Conservation (phyloP, 2,113 vertebrate species). For the Phrynosoma platyrhinos region DNA sequence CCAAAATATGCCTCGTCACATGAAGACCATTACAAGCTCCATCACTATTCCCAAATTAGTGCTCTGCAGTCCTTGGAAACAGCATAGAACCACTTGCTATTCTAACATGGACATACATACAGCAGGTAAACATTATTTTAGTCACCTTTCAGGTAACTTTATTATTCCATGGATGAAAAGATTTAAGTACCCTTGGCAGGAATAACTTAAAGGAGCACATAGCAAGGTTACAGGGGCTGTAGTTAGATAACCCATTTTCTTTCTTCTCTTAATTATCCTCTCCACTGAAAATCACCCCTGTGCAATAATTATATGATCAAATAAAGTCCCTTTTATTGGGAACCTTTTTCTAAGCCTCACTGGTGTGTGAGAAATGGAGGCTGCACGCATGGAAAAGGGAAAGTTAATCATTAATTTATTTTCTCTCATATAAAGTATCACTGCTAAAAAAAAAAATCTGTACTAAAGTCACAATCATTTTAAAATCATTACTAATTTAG, state of each 20-base stretch:
- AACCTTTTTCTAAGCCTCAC: not conserved
- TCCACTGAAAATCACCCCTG: not conserved
- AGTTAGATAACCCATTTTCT: not conserved
- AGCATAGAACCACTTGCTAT: not conserved
- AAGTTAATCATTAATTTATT: not conserved
- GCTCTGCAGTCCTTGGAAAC: not conserved
- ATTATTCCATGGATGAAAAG: not conserved
- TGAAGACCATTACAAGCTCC: too few species aligned
- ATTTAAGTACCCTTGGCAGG: too few species aligned
- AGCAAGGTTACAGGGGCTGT: not conserved
- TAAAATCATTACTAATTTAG: slow-evolving; percentile 37
- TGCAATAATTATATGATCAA: too few species aligned
- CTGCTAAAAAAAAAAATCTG: not conserved
- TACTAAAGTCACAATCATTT: not conserved
- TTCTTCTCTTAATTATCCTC: not conserved
- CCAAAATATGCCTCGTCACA: not conserved
- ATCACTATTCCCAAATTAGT: too few species aligned
- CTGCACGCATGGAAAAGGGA: not conserved
- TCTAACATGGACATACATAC: not conserved
- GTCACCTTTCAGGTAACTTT: not conserved
- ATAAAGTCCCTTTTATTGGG: too few species aligned
- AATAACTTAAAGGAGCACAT: not conserved
- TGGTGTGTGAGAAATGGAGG: not conserved
- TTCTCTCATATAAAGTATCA: not conserved
- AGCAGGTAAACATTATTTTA: not conserved